Percentiles rank a stretch among this genome's conserved stretches.
Conservation (phyloP, 2,797 vertebrate species). For the Sebastes elongatus region DNA sequence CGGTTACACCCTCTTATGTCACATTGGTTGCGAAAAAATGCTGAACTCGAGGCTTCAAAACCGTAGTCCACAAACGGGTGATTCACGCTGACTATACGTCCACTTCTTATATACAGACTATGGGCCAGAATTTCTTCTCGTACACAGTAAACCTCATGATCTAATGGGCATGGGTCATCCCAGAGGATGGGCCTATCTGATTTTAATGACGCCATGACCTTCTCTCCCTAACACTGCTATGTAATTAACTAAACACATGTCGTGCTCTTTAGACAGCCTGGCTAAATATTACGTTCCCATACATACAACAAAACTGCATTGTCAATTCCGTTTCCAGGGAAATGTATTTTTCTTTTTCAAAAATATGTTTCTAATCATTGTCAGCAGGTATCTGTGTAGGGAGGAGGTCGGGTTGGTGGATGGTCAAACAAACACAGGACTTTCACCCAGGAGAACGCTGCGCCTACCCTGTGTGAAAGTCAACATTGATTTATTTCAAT, state of each 20-base stretch:
- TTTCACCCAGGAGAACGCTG: neutral
- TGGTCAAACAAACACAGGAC: neutral
- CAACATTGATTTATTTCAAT: neutral
- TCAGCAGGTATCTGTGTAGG: neutral
- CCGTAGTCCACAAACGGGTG: too few species aligned
- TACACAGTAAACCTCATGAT: neutral
- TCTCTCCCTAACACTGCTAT: neutral
- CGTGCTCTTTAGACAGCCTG: neutral
- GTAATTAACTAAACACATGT: neutral
- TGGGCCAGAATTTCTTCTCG: too few species aligned
- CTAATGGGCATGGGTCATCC: too few species aligned
- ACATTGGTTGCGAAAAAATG: too few species aligned
- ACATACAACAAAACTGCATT: too few species aligned
- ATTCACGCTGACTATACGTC: too few species aligned
- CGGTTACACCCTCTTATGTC: too few species aligned
- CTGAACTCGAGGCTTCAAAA: too few species aligned
- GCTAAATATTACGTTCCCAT: too few species aligned
- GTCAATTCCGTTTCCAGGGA: too few species aligned
- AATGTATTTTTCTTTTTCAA: neutral
- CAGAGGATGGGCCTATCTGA: neutral
- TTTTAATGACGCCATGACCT: neutral
- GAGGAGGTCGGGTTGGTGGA: neutral
- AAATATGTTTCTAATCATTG: neutral
- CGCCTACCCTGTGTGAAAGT: neutral
- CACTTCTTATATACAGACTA: too few species aligned